Percentiles rank a stretch among this genome's conserved stretches.
Conservation (phyloP, 2,888 invertebrate species). For the Drosophila ustulata region DNA sequence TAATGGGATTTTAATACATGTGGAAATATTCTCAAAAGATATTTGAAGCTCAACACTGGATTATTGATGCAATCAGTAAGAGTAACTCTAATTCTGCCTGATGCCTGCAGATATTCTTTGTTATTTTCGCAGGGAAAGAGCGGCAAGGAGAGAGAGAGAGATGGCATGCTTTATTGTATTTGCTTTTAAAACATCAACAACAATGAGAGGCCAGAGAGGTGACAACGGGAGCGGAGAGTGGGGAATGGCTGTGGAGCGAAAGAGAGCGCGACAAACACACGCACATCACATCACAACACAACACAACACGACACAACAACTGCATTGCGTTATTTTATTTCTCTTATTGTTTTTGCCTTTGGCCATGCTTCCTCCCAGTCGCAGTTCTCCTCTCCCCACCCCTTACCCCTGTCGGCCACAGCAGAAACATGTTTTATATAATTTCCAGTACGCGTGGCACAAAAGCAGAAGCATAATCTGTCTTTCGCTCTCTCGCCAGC, state of each 20-base stretch:
- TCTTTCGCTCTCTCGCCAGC: constrained; percentile 2
- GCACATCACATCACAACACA: constrained; percentile 40
- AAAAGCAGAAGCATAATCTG: constrained; percentile 69
- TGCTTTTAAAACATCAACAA: constrained; percentile 72
- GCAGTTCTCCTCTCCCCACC: not conserved
- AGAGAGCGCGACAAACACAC: constrained; percentile 14
- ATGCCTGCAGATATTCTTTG: constrained; percentile 2
- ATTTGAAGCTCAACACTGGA: too few species aligned
- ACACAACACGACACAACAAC: constrained; percentile 39
- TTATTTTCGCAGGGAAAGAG: constrained; percentile 37
- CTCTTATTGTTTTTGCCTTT: constrained; percentile 64
- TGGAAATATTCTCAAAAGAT: too few species aligned
- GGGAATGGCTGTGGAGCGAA: not conserved
- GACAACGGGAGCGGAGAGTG: not conserved
- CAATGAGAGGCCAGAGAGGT: not conserved
- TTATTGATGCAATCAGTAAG: not conserved
- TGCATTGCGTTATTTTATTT: constrained; percentile 64
- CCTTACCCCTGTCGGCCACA: not conserved
- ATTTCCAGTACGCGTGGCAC: constrained; percentile 81
- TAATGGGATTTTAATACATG: too few species aligned
- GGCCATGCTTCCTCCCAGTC: constrained; percentile 15
- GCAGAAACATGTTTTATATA: constrained; percentile 77
- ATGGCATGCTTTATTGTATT: constrained; percentile 67
- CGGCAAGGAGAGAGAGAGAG: constrained; percentile 12
- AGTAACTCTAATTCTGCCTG: not conserved